Conservation (phyloP, 2,113 vertebrate genomes). For the Pseudorhombus dupliciocellatus region DNA sequence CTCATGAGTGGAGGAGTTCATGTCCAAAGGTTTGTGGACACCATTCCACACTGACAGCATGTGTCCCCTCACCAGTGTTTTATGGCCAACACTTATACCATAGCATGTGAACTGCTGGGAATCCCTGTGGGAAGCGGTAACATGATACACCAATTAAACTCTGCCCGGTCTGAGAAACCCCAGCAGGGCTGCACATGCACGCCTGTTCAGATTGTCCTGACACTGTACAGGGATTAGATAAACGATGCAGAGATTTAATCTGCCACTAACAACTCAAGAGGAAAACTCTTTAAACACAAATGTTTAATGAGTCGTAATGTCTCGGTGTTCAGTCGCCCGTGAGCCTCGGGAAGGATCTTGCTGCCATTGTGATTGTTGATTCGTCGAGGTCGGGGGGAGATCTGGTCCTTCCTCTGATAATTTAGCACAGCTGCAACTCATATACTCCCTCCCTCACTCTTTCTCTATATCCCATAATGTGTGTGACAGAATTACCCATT, state of each 20-base stretch:
- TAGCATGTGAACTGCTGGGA: slow-evolving; percentile 24
- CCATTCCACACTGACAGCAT: background rate
- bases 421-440: slow-evolving; percentile 38
- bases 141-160: slow-evolving; percentile 24
- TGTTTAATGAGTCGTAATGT: background rate
- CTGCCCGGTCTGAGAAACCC: background rate
- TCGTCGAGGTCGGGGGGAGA: slow-evolving; percentile 9
- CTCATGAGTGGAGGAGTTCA: too few species aligned
- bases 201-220: background rate
- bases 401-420: slow-evolving; percentile 10
- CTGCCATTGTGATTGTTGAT: slow-evolving; percentile 3
- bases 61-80: background rate
- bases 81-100: background rate
- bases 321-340: background rate
- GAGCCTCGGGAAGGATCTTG: background rate
- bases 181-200: background rate
- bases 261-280: background rate
- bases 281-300: background rate
- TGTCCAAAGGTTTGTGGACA: too few species aligned
- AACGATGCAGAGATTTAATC: background rate
- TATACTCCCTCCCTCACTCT: background rate
- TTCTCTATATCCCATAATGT: background rate
- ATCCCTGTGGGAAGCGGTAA: slow-evolving; percentile 16
- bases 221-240: background rate
- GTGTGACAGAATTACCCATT: background rate